Conservation (phyloP, 2,113 vertebrate species). For the Dipodomys ordii region DNA sequence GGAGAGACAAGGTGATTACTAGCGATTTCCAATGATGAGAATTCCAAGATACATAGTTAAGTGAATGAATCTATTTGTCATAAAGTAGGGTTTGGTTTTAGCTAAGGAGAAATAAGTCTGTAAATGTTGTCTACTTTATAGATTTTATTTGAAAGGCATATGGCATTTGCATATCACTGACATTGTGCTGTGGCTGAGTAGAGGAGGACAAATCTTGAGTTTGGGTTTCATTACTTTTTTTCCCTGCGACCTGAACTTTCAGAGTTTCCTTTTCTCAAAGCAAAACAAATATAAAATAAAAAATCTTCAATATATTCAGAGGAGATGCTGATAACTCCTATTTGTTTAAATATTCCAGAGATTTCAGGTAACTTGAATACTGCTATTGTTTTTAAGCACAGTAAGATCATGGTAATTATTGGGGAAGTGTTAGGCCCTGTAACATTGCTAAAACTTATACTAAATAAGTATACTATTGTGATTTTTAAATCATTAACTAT, state of each 20-base stretch:
- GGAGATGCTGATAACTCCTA: neutral
- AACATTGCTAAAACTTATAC: neutral
- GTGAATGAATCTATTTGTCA: neutral
- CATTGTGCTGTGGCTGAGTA: slow-evolving; percentile 33
- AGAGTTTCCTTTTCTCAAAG: slow-evolving; percentile 70
- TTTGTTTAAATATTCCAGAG: slow-evolving; percentile 21
- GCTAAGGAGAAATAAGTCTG: slow-evolving; percentile 37
- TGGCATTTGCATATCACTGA: slow-evolving; percentile 11
- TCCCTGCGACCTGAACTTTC: slow-evolving; percentile 24
- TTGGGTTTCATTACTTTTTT: slow-evolving; percentile 49
- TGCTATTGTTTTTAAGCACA: neutral
- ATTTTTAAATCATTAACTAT: slow-evolving; percentile 10
- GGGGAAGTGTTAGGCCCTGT: neutral
- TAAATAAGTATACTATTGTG: neutral
- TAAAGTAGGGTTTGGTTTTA: slow-evolving; percentile 31
- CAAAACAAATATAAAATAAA: neutral
- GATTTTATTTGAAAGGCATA: slow-evolving; percentile 62
- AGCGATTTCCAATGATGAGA: slow-evolving; percentile 24
- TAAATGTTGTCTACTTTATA: slow-evolving; percentile 55
- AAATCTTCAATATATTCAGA: neutral
- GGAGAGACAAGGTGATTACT: slow-evolving; percentile 48
- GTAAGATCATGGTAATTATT: slow-evolving; percentile 4
- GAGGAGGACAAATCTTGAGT: neutral
- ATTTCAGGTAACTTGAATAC: neutral
- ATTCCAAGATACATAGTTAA: slow-evolving; percentile 32